Evolutionary conservation across 2,797 vertebrate genomes (phyloP).

Genomic region (Bucorvus abyssinicus): DNA sequence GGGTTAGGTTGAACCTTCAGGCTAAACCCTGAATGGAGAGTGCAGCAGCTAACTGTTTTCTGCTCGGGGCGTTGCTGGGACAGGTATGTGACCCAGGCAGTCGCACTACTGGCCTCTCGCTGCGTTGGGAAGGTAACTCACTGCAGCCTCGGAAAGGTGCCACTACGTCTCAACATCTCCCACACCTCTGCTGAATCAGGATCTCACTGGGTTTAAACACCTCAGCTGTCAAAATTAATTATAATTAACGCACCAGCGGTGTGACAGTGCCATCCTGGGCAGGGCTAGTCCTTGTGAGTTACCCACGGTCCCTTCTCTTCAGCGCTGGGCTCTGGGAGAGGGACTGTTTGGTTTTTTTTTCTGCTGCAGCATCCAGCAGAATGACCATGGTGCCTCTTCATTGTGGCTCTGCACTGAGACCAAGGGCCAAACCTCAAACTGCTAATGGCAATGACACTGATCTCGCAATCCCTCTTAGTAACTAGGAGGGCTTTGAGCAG

Average conservation of each 20-base stretch:
- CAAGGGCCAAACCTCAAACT: not conserved
- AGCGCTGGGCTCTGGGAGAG: not conserved
- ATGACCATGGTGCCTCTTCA: rapidly evolving
- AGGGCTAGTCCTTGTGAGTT: not conserved
- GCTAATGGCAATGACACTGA: not conserved
- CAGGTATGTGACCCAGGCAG: not conserved
- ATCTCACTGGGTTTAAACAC: not conserved
- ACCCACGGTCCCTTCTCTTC: rapidly evolving
- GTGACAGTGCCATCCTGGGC: not conserved
- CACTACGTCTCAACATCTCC: not conserved
- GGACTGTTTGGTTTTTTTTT: not conserved
- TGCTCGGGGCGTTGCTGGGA: rapidly evolving
- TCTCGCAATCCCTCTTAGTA: not conserved
- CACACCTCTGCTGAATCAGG: not conserved
- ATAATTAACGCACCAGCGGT: not conserved
- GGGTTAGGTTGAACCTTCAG: not conserved
- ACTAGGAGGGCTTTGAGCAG: not conserved
- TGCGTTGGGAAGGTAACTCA: not conserved
- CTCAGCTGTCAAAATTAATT: not conserved
- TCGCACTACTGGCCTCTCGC: not conserved
- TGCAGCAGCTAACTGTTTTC: not conserved
- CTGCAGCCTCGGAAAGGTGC: not conserved
- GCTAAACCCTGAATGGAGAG: not conserved
- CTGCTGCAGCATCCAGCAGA: not conserved
- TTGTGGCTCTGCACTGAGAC: not conserved